Base-by-base conservation (phyloP, 2,888 invertebrate genomes). In the Catocala nupta region DNA sequence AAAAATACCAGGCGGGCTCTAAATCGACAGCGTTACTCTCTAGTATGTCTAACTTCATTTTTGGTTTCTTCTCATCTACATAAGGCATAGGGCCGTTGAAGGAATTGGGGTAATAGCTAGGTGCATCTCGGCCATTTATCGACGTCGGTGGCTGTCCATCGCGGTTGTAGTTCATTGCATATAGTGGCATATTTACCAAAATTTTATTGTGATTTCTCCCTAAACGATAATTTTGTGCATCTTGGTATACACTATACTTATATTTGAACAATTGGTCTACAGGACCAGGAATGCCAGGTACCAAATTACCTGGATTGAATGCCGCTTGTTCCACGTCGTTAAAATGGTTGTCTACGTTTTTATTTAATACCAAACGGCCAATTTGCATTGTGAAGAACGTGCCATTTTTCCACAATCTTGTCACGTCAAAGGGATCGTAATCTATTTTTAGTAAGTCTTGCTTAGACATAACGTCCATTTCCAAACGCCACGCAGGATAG, bases 1-100 rank as follows among this genome's bases (percentile, higher is more conserved):
- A 99, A 91, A 98, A 98, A 9, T 92, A 86, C 12, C 95, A 95
- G 1, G 96, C 95, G 89, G 98, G 98, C 42, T 63, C 63, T n/a
- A 81, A 59, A 63, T 81, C 81, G 7, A 68, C 61, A 0, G 72
- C 78, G 43, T 66, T 71, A 12, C 68, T 74, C 3, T 73, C 59
- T 16, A 73, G 62, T 33, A 73, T 58, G 6, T 68, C 6, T 7
- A 78, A 42, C 42, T 75, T 73, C 11, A 70, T 54, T 5, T 53
- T 59, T 0, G 78, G 71, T 13, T 61, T 59, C 6, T 57, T 62
- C 11, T 68, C 67, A 39, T 81, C 81, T 0, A 81, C 73, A n/a
- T 75, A 78, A 0, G 84, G 82, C 5, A 76, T 56, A 0, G 82
- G 81, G 5, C 85, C 83, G 50, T 45, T 45, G 12, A 45, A 45